A percentile compares a stretch with the other conserved stretches of the same genome.
Evolutionary conservation across 2,113 vertebrate species (phyloP).

Genomic region (Grantiella picta): DNA sequence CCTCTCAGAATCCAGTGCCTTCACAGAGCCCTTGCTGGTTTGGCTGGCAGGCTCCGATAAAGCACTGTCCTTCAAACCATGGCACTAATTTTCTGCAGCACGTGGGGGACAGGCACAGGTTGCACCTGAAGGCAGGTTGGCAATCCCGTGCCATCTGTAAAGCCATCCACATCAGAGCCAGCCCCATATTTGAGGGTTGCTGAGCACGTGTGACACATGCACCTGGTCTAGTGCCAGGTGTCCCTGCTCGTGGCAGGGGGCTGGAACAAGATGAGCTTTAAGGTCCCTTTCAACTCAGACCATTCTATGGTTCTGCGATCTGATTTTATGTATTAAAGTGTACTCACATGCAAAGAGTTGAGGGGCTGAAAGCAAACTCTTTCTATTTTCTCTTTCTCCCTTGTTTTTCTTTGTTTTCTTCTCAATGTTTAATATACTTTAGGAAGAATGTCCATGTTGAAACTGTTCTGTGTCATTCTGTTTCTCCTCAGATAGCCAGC

Average conservation of each 20-base stretch:
- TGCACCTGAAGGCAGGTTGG: neutral
- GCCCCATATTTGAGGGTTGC: fast-evolving
- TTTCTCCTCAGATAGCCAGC: conserved; percentile 51
- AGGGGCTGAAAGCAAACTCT: neutral
- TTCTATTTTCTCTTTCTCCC: neutral
- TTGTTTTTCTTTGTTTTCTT: neutral
- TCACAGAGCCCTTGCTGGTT: neutral
- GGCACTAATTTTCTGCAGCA: neutral
- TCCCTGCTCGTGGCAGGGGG: neutral
- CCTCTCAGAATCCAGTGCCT: neutral
- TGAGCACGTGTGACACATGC: neutral
- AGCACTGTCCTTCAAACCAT: neutral
- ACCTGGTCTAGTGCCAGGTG: neutral
- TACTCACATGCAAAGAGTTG: neutral
- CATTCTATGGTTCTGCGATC: neutral
- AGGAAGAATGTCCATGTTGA: neutral
- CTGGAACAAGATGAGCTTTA: neutral
- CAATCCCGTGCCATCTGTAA: neutral
- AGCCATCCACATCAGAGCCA: neutral
- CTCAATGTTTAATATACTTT: neutral
- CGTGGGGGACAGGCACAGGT: neutral
- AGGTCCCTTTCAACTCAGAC: neutral
- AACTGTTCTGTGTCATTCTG: neutral
- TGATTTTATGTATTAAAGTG: neutral
- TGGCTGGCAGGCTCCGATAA: neutral